Percentiles rank a stretch among this genome's conserved stretches.
These are phyloP conservation scores for Tor tambroides DNA, from an alignment of 2,113 vertebrate species.

Conservation along the genomic window DNA sequence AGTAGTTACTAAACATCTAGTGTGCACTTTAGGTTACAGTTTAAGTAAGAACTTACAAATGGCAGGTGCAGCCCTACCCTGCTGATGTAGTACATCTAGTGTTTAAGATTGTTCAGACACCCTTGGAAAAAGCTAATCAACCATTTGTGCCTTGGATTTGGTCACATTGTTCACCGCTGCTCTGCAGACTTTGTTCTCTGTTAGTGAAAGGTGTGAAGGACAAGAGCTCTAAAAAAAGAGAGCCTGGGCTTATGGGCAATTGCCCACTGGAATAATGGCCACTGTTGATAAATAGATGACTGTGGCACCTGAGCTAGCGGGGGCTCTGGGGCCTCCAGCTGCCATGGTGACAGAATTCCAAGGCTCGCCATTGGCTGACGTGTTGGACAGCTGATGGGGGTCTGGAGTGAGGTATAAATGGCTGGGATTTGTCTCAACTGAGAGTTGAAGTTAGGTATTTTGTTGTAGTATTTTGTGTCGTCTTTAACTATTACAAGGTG, in stretches of 20 bases:
- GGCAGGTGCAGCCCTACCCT: not conserved
- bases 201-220: constrained; percentile 73
- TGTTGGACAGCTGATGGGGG: constrained; percentile 56
- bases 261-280: constrained; percentile 65
- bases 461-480: not conserved
- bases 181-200: constrained; percentile 48
- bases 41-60: not conserved
- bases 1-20: not conserved
- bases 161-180: not conserved
- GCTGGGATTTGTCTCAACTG: constrained; percentile 43
- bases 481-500: not conserved
- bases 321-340: constrained; percentile 62
- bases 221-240: constrained; percentile 69
- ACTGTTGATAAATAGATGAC: constrained; percentile 71
- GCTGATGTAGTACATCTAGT: too few species aligned
- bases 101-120: not conserved
- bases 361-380: constrained; percentile 69
- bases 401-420: constrained; percentile 70
- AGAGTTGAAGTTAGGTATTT: not conserved
- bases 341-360: constrained; percentile 69
- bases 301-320: constrained; percentile 68
- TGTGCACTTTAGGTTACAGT: not conserved
- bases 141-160: not conserved
- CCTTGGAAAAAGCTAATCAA: not conserved
- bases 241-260: constrained; percentile 51